phyloP scores from a whole-genome alignment of 2,797 vertebrate species.

The Chaetophractus vellerosus region DNA sequence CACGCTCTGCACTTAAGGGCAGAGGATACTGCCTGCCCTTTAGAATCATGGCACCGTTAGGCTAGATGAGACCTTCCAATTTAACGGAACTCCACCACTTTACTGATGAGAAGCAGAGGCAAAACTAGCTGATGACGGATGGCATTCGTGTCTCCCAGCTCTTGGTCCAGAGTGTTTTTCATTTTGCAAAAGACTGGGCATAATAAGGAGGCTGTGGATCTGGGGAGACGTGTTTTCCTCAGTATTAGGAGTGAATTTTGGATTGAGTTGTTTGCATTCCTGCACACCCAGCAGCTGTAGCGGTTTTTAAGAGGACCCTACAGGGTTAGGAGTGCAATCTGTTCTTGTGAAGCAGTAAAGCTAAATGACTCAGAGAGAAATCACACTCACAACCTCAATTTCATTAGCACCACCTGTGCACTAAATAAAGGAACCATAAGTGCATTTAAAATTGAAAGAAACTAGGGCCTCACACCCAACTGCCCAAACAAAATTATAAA shows the following conservation, averaged over 20 bases:
- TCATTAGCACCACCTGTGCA: conserved; percentile 70
- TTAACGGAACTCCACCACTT: not conserved
- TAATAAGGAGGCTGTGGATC: not conserved
- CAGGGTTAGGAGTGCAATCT: conserved; percentile 26
- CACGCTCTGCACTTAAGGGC: not conserved
- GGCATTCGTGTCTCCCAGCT: not conserved
- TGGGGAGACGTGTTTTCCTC: not conserved
- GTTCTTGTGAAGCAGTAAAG: conserved; percentile 49
- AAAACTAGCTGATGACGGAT: not conserved
- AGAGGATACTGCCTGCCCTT: not conserved
- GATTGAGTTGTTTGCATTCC: not conserved
- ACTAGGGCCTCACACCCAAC: not conserved
- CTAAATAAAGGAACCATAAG: not conserved
- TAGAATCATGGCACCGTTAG: not conserved
- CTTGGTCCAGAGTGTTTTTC: not conserved
- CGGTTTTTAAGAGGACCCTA: not conserved
- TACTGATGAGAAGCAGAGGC: not conserved
- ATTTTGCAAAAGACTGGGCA: not conserved
- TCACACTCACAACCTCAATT: conserved; percentile 46
- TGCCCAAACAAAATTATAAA: conserved; percentile 1
- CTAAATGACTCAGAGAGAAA: conserved; percentile 67
- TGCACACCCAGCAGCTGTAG: not conserved
- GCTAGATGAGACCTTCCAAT: not conserved
- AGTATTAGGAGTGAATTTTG: not conserved
- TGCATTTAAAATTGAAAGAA: conserved; percentile 50